Percentiles rank a stretch among this genome's conserved stretches.
Conservation (phyloP, 1,140 invertebrate species). For the Oryctes rhinoceros region DNA sequence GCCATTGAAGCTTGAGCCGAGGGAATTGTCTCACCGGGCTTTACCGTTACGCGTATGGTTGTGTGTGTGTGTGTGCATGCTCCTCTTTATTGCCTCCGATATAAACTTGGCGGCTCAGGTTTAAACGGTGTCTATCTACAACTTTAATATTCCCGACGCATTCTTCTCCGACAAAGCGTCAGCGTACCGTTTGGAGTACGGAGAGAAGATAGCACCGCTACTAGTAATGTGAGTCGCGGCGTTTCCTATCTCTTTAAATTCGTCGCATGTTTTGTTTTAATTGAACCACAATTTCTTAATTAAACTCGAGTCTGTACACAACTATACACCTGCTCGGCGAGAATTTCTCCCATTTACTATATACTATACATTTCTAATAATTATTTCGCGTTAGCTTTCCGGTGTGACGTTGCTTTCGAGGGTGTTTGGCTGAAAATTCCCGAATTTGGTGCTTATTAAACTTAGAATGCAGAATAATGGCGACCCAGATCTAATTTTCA, state of each 20-base stretch:
- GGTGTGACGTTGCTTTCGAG: background rate
- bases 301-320: background rate
- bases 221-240: background rate
- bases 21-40: background rate
- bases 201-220: background rate
- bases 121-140: conserved; percentile 10
- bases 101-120: background rate
- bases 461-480: background rate
- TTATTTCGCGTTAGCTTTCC: background rate
- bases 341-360: background rate
- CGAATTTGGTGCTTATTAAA: background rate
- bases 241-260: background rate
- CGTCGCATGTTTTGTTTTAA: conserved; percentile 4
- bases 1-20: background rate
- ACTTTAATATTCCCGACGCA: background rate
- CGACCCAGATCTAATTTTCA: background rate
- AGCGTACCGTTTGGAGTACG: background rate
- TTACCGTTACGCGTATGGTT: background rate
- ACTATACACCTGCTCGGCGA: background rate
- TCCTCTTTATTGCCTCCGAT: background rate
- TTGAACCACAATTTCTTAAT: conserved; percentile 15
- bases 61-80: too few relatives aligned
- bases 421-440: background rate
- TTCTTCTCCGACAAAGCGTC: background rate
- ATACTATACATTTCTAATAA: background rate